Conservation (phyloP, 2,888 invertebrate species). For the Arrhopalites spinosus region DNA sequence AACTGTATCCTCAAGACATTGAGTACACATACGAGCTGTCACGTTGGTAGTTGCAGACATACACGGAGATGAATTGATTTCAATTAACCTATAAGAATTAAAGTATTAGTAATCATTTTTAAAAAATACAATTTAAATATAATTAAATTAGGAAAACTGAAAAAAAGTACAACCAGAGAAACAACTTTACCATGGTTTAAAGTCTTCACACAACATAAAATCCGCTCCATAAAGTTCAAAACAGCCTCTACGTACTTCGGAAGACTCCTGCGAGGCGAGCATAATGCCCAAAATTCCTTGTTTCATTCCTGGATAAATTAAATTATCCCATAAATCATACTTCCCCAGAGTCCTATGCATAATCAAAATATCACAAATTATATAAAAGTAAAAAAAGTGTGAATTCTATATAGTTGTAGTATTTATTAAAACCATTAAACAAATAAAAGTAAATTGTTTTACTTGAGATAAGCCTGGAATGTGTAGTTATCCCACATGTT, state of each 20-base stretch:
- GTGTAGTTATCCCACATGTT: constrained; percentile 79
- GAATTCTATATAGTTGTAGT: no score
- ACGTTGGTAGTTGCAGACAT: constrained; percentile 83
- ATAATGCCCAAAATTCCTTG: constrained; percentile 78
- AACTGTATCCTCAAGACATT: constrained; percentile 79
- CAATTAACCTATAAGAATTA: no score
- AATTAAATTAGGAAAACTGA: not conserved
- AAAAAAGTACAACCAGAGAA: no score
- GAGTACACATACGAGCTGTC: constrained; percentile 80
- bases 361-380: no score
- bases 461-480: constrained; percentile 72
- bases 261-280: constrained; percentile 60
- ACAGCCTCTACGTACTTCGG: not conserved
- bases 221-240: not conserved
- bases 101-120: no score
- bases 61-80: constrained; percentile 89
- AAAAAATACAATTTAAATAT: no score
- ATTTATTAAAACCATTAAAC: no score
- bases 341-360: constrained; percentile 41
- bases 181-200: no score
- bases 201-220: no score
- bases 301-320: constrained; percentile 82
- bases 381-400: no score
- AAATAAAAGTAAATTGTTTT: constrained; percentile 53
- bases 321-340: constrained; percentile 33